Conservation (phyloP, 2,888 invertebrate genomes). For the Andrena fulva region DNA sequence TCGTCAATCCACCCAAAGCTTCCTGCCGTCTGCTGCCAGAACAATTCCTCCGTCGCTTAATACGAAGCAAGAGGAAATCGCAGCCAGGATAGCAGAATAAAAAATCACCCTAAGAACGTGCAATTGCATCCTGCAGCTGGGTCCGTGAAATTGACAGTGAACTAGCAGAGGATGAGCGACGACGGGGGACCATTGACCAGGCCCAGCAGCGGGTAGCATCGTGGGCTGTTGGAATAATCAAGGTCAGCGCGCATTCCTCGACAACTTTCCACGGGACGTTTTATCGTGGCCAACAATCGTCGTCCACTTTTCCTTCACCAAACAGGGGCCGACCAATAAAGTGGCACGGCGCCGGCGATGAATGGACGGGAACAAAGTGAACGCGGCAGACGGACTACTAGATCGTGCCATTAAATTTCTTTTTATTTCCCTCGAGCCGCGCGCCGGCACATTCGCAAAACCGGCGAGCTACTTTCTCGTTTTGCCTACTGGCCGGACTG, state of each 20-base stretch:
- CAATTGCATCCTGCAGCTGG: too few relatives aligned
- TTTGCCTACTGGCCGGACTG: background rate
- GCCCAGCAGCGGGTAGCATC: background rate
- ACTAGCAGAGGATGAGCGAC: background rate
- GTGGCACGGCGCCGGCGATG: conserved; percentile 61
- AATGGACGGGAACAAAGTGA: conserved; percentile 52
- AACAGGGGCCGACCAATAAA: conserved; percentile 47
- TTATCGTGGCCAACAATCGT: conserved; percentile 57
- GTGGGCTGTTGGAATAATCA: conserved; percentile 54
- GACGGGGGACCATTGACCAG: conserved; percentile 25
- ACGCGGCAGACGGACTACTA: conserved; percentile 19
- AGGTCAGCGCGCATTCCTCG: conserved; percentile 65
- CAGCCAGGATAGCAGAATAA: too few relatives aligned
- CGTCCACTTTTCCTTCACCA: conserved; percentile 67
- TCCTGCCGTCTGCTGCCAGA: too few relatives aligned
- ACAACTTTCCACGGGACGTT: conserved; percentile 67
- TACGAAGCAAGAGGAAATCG: too few relatives aligned
- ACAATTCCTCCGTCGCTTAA: too few relatives aligned
- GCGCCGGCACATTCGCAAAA: conserved; percentile 20
- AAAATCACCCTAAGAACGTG: too few relatives aligned
- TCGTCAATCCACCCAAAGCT: too few relatives aligned
- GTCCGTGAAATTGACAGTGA: too few relatives aligned
- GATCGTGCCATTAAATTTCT: conserved; percentile 36
- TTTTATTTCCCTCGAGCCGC: background rate
- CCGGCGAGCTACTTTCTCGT: conserved; percentile 20